Evolutionary conservation across 1,140 invertebrate species (phyloP), one percentile per base, ranked within the genome.

Genomic region (Neomicropteryx cornuta): DNA sequence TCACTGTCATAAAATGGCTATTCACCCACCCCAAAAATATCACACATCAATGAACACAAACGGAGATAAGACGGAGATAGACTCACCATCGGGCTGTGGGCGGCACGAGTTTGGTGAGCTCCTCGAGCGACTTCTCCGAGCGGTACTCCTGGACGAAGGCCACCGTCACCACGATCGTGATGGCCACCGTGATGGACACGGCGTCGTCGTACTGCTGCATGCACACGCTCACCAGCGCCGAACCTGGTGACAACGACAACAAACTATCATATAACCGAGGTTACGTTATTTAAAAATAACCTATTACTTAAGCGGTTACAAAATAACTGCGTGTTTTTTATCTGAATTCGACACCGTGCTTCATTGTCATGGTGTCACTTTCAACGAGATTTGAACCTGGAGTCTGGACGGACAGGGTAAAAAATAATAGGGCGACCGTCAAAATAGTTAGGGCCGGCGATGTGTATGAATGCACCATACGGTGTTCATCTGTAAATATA

Each of bases 201-300:
- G 96, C 97, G 72, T 99, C 96, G 61, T 99, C 97, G 59, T 88
- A 92, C 65, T 99, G 97, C 56, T 77, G 80, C 95, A 99, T 98
- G 49, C 84, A 83, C 3, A 98, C 66, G 51, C 93, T 97, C 18
- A 99, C 90, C 38, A 93, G 71, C 3, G 96, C 94, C n/a, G 93
- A 98, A 4, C 81, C 91, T 70, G 53, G 4, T 38, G 39, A 44
- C 5, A 37, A 48, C 14, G 17, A 38, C n/a, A n/a, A 38, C 10
- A 30, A 38, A 36, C 24, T 18, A 2, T 19, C 11, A 27, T n/a
- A 21, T 2, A 34, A 34, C 20, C 23, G 13, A 34, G 23, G 20
- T 34, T n/a, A n/a, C n/a, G n/a, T n/a, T n/a, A n/a, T n/a, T n/a
- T n/a, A n/a, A n/a, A n/a, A n/a, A n/a, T n/a, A n/a, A n/a, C n/a